Base-by-base conservation (phyloP, 2,113 vertebrate genomes). In the Gasterosteus aculeatus region DNA sequence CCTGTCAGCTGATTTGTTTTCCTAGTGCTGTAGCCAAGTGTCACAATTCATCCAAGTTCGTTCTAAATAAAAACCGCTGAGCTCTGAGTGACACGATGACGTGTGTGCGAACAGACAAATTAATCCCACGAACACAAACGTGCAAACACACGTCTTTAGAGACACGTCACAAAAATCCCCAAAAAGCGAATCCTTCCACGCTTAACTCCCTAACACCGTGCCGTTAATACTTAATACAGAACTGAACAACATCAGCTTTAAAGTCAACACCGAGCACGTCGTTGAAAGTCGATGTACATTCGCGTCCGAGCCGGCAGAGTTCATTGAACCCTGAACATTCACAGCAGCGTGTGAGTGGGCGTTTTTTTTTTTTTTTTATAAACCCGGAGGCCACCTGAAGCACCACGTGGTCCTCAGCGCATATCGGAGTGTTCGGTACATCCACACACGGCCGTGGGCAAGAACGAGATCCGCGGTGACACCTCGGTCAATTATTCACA, bases 401-500 rank as follows among this genome's bases (percentile, higher is more conserved):
- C 29, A 71, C 9, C 54, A 62, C 10, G 39, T 57, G 35, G 10
- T 15, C 33, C 22, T 39, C 31, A 12, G 64, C 33, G 44, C 22
- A 42, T 42, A 46, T 69, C 35, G 46, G 26, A 51, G n/a, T 38
- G 31, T 33, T 63, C 46, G 14, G 51, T 26, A 68, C 46, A 75
- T n/a, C n/a, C 66, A 49, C 75, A 49, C 60, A 15, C 19, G 59
- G 8, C 33, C 51, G 12, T 0, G 10, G 35, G 8, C 60, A 53
- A 56, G 74, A 74, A 46, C 65, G 53, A 1, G 51, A 68, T 44
- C 6, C 15, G 56, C 46, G 22, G 9, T 41, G 33, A 87, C 66
- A 73, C 88, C 80, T 81, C 39, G 70, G 65, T 87, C 84, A 81
- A 91, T 91, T 89, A 89, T 88, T 89, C 62, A 89, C 69, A 67